These are phyloP conservation scores for Phytoseiulus persimilis DNA, from an alignment of 2,888 invertebrate species.

Conservation along the genomic window DNA sequence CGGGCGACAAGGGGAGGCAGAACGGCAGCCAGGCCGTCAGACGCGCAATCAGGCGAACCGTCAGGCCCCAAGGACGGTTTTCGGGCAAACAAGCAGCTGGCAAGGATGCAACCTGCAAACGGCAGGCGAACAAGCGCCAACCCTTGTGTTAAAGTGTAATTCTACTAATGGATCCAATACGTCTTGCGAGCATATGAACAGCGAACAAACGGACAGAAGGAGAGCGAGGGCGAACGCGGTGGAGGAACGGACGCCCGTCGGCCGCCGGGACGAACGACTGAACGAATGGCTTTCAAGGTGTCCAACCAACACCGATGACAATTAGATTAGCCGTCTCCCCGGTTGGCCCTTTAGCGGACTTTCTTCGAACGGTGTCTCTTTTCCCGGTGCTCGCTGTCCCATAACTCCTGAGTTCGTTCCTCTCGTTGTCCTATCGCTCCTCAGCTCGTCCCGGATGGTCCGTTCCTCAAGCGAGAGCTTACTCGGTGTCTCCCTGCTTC, in stretches of 20 bases:
- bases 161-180: constrained; percentile 29
- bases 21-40: neutral
- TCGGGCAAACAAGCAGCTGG: neutral
- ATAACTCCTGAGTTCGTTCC: neutral
- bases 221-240: neutral
- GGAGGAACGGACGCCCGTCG: neutral
- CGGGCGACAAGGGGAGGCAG: neutral
- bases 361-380: neutral
- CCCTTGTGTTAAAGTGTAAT: constrained; percentile 24
- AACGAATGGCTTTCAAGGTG: neutral
- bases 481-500: neutral
- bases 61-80: neutral
- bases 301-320: neutral
- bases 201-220: neutral
- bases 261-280: neutral
- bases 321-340: neutral
- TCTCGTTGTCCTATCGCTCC: neutral
- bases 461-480: neutral
- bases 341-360: neutral
- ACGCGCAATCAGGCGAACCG: neutral
- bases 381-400: neutral
- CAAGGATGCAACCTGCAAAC: neutral
- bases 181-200: constrained; percentile 5
- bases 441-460: neutral
- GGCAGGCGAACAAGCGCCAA: neutral